Conservation (phyloP, 1,140 invertebrate species). For the Pseudomyrmex pallidus region DNA sequence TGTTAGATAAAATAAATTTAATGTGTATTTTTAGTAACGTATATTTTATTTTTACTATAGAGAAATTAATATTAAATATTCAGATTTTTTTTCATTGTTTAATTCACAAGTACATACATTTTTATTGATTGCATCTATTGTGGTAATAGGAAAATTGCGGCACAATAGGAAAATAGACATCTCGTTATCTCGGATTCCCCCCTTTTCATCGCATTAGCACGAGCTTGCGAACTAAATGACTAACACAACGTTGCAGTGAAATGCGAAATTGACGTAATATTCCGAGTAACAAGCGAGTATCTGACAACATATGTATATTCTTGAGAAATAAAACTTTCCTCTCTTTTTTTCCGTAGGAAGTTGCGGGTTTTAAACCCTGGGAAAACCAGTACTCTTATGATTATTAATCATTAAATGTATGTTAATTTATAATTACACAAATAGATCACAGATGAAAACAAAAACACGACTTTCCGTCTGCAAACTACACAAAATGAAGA, state of each 20-base stretch:
- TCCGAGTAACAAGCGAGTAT: neutral
- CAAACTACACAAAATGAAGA: too few species aligned
- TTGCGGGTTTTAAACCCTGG: neutral
- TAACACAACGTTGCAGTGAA: neutral
- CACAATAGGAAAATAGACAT: constrained; percentile 44
- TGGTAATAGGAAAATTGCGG: constrained; percentile 27
- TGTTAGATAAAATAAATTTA: too few species aligned
- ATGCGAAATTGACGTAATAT: neutral
- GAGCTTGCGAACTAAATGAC: constrained; percentile 2
- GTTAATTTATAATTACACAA: neutral
- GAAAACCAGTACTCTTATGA: neutral
- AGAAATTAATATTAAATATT: neutral
- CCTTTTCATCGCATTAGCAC: constrained; percentile 41
- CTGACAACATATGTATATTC: neutral
- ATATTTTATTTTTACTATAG: neutral
- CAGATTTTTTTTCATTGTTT: neutral
- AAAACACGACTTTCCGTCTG: too few species aligned
- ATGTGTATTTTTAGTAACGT: too few species aligned
- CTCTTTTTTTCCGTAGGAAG: neutral
- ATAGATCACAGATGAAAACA: too few species aligned
- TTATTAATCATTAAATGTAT: neutral
- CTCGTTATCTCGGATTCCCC: constrained; percentile 31
- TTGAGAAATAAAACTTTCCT: neutral
- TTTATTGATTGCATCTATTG: constrained; percentile 42
- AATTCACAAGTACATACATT: neutral